Base-by-base conservation (phyloP, 2,888 invertebrate genomes). In the Phaedon cochleariae region DNA sequence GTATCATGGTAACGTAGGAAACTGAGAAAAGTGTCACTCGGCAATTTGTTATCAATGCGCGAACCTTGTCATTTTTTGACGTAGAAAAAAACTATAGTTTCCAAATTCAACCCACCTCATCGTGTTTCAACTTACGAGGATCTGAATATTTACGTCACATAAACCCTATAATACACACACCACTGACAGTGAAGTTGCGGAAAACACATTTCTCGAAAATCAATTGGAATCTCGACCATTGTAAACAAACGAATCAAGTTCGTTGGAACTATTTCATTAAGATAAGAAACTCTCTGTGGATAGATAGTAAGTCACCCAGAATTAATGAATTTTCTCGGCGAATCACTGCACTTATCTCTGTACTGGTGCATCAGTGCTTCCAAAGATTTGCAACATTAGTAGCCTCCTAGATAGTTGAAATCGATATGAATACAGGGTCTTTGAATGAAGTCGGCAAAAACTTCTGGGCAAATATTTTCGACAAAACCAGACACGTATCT, bases 181-280 rank as follows among this genome's bases (percentile, higher is more conserved):
- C 41, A 41, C 15, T 41, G 21, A 1, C 6, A 9, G 17, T 41
- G 41, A 55, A 41, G 37, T 34, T 20, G 55, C 55, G 21, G 6
- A 31, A 55, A 55, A 41, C 15, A 41, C 3, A 41, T 34, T 37
- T 41, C n/a, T 21, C n/a, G 5, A 6, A 15, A 15, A 55, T 41
- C 55, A 41, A 55, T 55, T 55, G 22, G 21, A 15, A 10, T 54
- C n/a, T 54, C 15, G 4, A 15, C 15, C 21, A 7, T 10, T 37
- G 41, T 41, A 55, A 55, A 55, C 55, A 55, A 17, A 21, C 37
- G 41, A 26, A 54, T 54, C 22, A 41, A 21, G 15, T 55, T 12
- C 1, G 12, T 18, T n/a, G 20, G 9, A 21, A 41, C 31, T n/a
- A 55, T 55, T 55, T n/a, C 37, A 20, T 41, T 4, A 10, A 20